Evolutionary conservation across 2,888 invertebrate genomes (phyloP), one percentile per base, ranked within the genome.

Genomic region (Limenitis camilla): DNA sequence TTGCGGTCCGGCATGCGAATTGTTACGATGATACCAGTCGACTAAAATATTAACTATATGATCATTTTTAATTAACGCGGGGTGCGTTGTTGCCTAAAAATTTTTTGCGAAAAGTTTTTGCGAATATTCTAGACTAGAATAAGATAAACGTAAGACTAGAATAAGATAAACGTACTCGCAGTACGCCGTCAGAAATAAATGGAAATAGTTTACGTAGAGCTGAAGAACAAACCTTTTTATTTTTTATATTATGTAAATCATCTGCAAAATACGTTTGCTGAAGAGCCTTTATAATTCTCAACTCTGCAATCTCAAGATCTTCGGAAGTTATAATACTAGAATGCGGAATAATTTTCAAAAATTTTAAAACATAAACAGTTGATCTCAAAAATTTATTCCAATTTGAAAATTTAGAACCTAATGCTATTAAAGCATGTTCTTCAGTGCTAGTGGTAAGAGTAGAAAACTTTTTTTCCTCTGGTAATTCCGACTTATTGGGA

Each of bases 1-100:
- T 10, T 45, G 28, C 8, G 49, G 55, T 11, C 55, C 52, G 10
- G 55, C 45, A 29, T 56, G 55, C 10, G 10, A 56, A 33, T 49
- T 8, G 2, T n/a, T 10, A 7, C 30, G 28, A 39, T 52, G 56
- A 29, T 49, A 11, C 32, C 39, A 47, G n/a, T 46, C 50, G 41
- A 55, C n/a, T 29, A 55, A 19, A 3, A 50, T 7, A 19, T 43
- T 19, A 11, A 39, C 8, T 9, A 50, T 11, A 31, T 50, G 54
- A 27, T 41, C 38, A 9, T 33, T 33, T 33, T 33, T 33, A 7
- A 33, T 2, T 4, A 33, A 33, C 9, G 29, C 32, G 36, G 43
- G 38, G 33, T 46, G 49, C n/a, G n/a, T n/a, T n/a, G n/a, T n/a
- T n/a, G n/a, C n/a, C n/a, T n/a, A n/a, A n/a, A n/a, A n/a, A n/a